Evolutionary conservation across 2,888 invertebrate genomes (phyloP), one percentile per base, ranked within the genome.

Genomic region (Achlya flavicornis): DNA sequence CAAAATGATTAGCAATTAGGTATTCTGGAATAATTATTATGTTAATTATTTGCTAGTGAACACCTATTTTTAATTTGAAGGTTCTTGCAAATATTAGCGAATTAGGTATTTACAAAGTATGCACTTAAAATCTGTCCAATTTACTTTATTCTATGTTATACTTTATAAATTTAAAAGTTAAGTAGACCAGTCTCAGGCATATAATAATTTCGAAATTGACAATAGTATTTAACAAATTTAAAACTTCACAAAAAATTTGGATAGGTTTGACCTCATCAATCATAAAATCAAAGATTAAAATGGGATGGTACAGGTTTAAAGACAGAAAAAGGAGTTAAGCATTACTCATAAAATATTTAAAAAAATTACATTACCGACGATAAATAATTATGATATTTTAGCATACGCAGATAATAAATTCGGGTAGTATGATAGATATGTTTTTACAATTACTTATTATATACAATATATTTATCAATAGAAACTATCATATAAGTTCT

Each of bases 141-240:
- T 16, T 16, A 48, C 8, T 16, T 4, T 48, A 16, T 48, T 16
- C 48, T 48, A 46, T 46, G n/a, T 46, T 46, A 46, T 46, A 43
- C 14, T 43, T n/a, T 46, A 16, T 48, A 48, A 2, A 16, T 19
- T 53, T 19, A 19, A 53, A 19, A 53, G 10, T 19, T 53, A 19
- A 53, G n/a, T 10, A 53, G 19, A 53, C 53, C 53, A 53, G 53
- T 19, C 46, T 46, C 46, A 46, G 46, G 14, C 10, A 19, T 10
- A 53, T 19, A 53, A n/a, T 53, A 53, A 48, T 48, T 48, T 53
- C n/a, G 19, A 53, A 53, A 53, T 53, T 53, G 53, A 53, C 53
- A 10, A 53, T 4, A 19, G 53, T 53, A 48, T 16, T 38, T 38
- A 35, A 5, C 35, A 35, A 35, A 35, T 35, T 35, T 35, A 35